A percentile compares a stretch with the other conserved stretches of the same genome.
These are phyloP conservation scores for Orestias chungarensis DNA, from an alignment of 2,797 vertebrate genomes.

Conservation along the genomic window DNA sequence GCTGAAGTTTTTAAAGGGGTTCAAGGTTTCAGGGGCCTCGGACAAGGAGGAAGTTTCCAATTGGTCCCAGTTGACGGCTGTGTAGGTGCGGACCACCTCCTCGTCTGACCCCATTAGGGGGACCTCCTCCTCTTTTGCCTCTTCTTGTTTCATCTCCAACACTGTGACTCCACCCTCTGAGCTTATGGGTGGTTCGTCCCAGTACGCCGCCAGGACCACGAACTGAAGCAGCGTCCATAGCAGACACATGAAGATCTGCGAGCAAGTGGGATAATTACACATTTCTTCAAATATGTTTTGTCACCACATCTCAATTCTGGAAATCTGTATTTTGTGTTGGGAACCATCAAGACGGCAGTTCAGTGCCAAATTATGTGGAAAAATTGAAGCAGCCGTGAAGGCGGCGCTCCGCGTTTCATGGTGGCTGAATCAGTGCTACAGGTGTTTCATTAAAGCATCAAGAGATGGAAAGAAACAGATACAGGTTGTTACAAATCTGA, in stretches of 20 bases:
- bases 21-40: conserved; percentile 6
- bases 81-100: conserved; percentile 58
- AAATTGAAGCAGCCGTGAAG: conserved; percentile 32
- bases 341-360: conserved; percentile 26
- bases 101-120: conserved; percentile 63
- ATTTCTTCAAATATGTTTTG: conserved; percentile 11
- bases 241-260: conserved; percentile 86
- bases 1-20: conserved; percentile 73
- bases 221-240: conserved; percentile 84
- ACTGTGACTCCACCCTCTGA: conserved; percentile 41
- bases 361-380: conserved; percentile 46
- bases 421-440: conserved; percentile 42
- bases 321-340: conserved; percentile 12
- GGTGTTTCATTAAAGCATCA: conserved; percentile 51
- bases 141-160: conserved; percentile 55
- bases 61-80: conserved; percentile 54
- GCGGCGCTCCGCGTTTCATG: conserved; percentile 47
- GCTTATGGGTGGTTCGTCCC: conserved; percentile 74
- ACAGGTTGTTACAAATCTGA: conserved; percentile 40
- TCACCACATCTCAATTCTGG: conserved; percentile 1
- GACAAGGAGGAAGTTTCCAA: conserved; percentile 25
- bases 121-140: conserved; percentile 56
- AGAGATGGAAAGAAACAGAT: conserved; percentile 47
- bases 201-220: conserved; percentile 75
- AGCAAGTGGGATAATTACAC: not conserved